Conservation (phyloP, 2,888 invertebrate genomes). For the Adela reaumurella region DNA sequence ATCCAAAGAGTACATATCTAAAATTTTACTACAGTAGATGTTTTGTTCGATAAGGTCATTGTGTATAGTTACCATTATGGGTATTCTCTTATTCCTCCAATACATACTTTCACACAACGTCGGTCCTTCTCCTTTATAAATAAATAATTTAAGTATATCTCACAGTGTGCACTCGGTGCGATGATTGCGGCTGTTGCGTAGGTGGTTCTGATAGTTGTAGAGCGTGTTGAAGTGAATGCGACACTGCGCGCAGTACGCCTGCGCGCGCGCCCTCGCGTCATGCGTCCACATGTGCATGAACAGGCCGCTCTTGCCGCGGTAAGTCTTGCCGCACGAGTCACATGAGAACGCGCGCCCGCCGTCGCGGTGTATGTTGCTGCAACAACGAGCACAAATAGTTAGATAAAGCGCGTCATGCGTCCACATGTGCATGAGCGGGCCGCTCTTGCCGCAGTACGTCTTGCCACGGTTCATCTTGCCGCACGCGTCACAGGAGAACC, state of each 20-base stretch:
- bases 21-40: no score
- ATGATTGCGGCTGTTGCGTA: conserved; percentile 26
- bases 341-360: conserved; percentile 21
- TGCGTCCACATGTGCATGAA: conserved; percentile 13
- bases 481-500: conserved; percentile 21
- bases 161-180: conserved; percentile 23
- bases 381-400: no score
- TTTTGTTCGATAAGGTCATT: no score
- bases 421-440: conserved; percentile 19
- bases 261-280: conserved; percentile 9
- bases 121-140: no score
- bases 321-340: conserved; percentile 20
- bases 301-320: conserved; percentile 22
- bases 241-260: conserved; percentile 19
- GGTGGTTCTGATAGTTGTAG: conserved; percentile 21
- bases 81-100: no score
- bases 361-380: conserved; percentile 23
- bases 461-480: conserved; percentile 25
- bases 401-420: no score
- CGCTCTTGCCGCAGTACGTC: conserved; percentile 22
- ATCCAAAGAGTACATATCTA: no score
- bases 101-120: no score
- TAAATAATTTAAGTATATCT: conserved; percentile 4
- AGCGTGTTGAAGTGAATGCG: conserved; percentile 19
- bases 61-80: no score